Evolutionary conservation across 2,888 invertebrate genomes (phyloP).

Genomic region (Ommatoiulus sabulosus): DNA sequence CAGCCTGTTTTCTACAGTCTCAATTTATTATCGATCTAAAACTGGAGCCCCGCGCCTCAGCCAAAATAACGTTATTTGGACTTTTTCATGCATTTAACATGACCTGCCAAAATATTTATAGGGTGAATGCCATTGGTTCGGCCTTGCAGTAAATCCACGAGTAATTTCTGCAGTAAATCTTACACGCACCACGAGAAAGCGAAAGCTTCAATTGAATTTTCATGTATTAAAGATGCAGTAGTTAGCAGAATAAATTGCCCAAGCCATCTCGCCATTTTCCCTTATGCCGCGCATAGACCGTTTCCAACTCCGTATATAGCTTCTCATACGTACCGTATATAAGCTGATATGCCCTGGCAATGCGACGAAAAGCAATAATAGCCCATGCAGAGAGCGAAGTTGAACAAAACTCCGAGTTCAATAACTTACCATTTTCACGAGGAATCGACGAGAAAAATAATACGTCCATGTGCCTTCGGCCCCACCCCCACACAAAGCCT

Average conservation of each 20-base stretch:
- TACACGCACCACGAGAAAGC: background rate
- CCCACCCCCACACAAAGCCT: too few relatives aligned
- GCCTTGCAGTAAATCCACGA: conserved; percentile 30
- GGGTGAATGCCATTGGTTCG: conserved; percentile 15
- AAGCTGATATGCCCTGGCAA: background rate
- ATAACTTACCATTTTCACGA: background rate
- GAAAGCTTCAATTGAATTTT: conserved; percentile 45
- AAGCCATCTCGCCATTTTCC: background rate
- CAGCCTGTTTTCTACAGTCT: background rate
- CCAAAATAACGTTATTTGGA: conserved; percentile 40
- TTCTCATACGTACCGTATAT: background rate
- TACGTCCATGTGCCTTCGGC: too few relatives aligned
- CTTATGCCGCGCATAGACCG: background rate
- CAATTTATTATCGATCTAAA: conserved; percentile 35
- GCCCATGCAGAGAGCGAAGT: background rate
- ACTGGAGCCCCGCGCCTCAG: background rate
- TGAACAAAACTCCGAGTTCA: background rate
- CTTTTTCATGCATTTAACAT: conserved; percentile 45
- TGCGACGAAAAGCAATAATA: background rate
- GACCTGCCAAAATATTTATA: conserved; percentile 29
- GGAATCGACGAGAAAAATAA: background rate
- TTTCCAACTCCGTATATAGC: background rate
- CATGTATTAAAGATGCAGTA: conserved; percentile 45
- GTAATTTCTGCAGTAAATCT: conserved; percentile 41
- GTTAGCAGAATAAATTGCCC: conserved; percentile 28